Evolutionary conservation across 2,888 invertebrate genomes (phyloP), one percentile per base, ranked within the genome.

Genomic region (Muschampia plurimacula): DNA sequence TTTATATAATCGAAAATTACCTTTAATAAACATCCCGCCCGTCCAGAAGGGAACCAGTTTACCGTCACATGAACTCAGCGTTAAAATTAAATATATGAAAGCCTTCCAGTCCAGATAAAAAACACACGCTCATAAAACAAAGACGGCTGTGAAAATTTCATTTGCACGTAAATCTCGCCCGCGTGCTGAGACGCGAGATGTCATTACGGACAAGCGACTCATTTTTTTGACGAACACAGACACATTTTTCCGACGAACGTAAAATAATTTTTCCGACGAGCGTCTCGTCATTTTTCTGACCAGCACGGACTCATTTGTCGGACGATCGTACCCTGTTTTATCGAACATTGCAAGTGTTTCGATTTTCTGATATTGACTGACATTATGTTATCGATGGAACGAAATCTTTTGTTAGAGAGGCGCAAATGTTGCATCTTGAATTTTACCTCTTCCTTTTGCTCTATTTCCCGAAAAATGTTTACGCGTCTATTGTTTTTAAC

Each of bases 81-180:
- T 66, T 52, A 39, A 66, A 52, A 66, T 52, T 57, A 13, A 52
- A 36, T n/a, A 52, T 9, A 9, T 36, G 5, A 36, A 22, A 52
- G 32, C 39, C 39, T 36, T 49, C 36, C 36, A 3, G 39, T 55
- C 55, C 5, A 15, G 55, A 55, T 66, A 66, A 66, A 66, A 67
- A 67, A 67, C 65, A 52, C 10, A 67, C 55, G 12, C 55, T 10
- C 66, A 55, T 67, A 59, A 67, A 59, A 67, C 57, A 67, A 66
- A 57, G 57, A 67, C 22, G 44, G 32, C 44, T 39, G 52, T 22
- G 57, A 59, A 57, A 67, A 67, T 67, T 67, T 67, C 67, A 67
- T 67, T 67, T 67, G 57, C 67, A 59, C 67, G 57, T 67, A 67
- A 67, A 59, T 67, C 57, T 64, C 22, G 15, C 10, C 36, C 39